Conservation (phyloP, 1,140 invertebrate genomes). For the Psix sp. region DNA sequence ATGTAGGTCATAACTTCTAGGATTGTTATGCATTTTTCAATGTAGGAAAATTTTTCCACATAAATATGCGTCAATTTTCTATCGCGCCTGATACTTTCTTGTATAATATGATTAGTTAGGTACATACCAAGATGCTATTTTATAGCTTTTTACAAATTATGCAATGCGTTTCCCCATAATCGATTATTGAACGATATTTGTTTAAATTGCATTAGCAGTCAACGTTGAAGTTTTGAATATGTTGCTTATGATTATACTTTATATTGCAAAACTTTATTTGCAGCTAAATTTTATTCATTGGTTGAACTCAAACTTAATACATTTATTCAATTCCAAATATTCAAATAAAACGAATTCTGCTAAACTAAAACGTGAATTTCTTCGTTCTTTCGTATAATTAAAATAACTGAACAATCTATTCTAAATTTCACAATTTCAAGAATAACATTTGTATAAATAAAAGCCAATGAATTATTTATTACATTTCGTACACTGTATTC, state of each 20-base stretch:
- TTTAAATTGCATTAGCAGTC: background rate
- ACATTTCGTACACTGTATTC: no score
- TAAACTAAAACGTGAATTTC: no score
- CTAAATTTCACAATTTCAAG: no score
- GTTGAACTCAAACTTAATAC: no score
- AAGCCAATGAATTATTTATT: no score
- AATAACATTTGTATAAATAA: no score
- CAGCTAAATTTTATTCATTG: no score
- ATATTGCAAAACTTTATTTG: no score
- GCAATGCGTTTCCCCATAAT: constrained; percentile 17
- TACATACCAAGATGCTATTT: constrained; percentile 19
- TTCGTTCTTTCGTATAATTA: no score
- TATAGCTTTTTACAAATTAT: constrained; percentile 17
- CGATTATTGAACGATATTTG: constrained; percentile 8
- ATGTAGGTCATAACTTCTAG: background rate
- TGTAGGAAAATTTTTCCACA: constrained; percentile 4
- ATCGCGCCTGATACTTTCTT: constrained; percentile 35
- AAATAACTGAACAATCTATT: no score
- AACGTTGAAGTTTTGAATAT: background rate
- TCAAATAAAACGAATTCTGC: no score
- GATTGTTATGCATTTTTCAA: background rate
- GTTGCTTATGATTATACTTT: constrained; percentile 1
- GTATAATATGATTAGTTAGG: constrained; percentile 20
- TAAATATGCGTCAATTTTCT: constrained; percentile 1
- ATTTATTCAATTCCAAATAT: no score